Evolutionary conservation across 2,888 invertebrate species (phyloP), one percentile per base, ranked within the genome.

Genomic region (Mycalesis mineus): DNA sequence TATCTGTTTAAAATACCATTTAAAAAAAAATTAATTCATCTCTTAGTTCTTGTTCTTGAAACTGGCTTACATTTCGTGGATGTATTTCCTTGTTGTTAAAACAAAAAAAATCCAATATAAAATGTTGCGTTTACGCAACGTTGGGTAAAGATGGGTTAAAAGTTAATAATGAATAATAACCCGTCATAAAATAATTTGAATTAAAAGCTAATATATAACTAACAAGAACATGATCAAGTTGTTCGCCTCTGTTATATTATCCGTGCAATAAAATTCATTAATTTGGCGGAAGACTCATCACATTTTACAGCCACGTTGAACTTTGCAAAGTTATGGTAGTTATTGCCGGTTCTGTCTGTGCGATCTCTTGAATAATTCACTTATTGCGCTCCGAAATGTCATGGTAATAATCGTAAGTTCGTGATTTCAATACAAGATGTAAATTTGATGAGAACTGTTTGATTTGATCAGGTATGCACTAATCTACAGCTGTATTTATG

Each of bases 401-500:
- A 83, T 83, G 82, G 80, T 81, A 82, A 82, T 84, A 82, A 82
- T 80, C 80, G 77, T 74, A 80, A 82, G 77, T 83, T 81, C 75
- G 76, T 70, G 78, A 77, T 78, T 78, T 74, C 74, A 75, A 82
- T 78, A 77, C 76, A 74, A 74, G 75, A 84, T 84, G 82, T 78
- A 80, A 83, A 83, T 84, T 80, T 77, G 73, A 81, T 79, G 76
- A 80, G 77, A 78, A 76, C 77, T 78, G 78, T 74, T 75, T 82
- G 81, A 84, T 82, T 82, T 77, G 74, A 75, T 72, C 66, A 63
- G 62, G 68, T 68, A 68, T 67, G 64, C 63, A 61, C 65, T 45
- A n/a, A n/a, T n/a, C n/a, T n/a, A n/a, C n/a, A n/a, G n/a, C n/a
- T n/a, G n/a, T n/a, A n/a, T n/a, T n/a, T n/a, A n/a, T n/a, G n/a